Conservation (phyloP, 2,888 invertebrate species). For the Dilophus febrilis region DNA sequence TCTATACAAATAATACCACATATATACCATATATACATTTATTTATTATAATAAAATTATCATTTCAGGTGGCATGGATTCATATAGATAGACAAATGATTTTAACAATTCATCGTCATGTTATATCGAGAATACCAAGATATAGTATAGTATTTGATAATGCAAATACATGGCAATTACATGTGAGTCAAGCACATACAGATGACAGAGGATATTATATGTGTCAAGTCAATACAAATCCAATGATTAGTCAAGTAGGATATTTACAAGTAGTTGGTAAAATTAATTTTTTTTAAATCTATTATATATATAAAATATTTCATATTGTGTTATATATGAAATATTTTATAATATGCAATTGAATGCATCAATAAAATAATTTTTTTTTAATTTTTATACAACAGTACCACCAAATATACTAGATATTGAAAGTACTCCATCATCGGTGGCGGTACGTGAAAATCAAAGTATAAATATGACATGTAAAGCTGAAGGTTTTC, state of each 20-base stretch:
- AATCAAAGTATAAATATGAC: constrained; percentile 86
- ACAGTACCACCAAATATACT: constrained; percentile 87
- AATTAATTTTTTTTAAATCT: constrained; percentile 21
- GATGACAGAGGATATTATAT: constrained; percentile 79
- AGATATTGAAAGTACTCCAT: constrained; percentile 78
- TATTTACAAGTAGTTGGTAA: constrained; percentile 84
- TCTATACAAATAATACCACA: no score
- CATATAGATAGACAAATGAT: constrained; percentile 91
- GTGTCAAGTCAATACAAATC: constrained; percentile 62
- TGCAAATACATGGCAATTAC: constrained; percentile 79
- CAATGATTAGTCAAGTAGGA: constrained; percentile 90
- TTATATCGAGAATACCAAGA: constrained; percentile 77
- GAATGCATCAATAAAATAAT: no score
- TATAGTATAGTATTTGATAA: constrained; percentile 84
- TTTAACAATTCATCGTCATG: constrained; percentile 79
- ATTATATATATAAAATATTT: neutral
- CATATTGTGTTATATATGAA: no score
- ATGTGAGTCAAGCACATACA: constrained; percentile 80
- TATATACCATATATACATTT: no score
- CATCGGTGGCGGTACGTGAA: constrained; percentile 81
- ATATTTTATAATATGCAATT: no score
- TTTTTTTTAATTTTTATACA: constrained; percentile 11
- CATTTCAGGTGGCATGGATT: constrained; percentile 74
- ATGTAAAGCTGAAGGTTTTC: constrained; percentile 82
- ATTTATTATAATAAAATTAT: no score